Percentiles rank a stretch among this genome's conserved stretches.
Evolutionary conservation across 2,888 invertebrate species (phyloP).

Genomic region (Aethes cnicana): DNA sequence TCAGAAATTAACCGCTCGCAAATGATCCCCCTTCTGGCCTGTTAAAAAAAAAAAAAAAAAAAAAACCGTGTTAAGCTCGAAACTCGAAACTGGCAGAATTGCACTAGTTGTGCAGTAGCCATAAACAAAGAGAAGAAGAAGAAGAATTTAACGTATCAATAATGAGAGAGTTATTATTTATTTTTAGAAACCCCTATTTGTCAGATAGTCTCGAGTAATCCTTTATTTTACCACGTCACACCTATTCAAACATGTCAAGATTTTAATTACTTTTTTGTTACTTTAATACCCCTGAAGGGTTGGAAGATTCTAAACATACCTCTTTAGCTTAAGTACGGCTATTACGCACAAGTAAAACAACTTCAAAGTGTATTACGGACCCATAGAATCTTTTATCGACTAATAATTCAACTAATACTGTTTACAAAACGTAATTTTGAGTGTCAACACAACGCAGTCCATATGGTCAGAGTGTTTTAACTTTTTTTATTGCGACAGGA

Average conservation of each 20-base stretch:
- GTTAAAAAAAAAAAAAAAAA: too few species aligned
- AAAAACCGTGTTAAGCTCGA: too few species aligned
- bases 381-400: slow-evolving; percentile 10
- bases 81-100: too few species aligned
- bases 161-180: too few species aligned
- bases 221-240: not conserved
- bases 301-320: slow-evolving; percentile 11
- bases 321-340: not conserved
- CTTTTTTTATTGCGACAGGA: slow-evolving; percentile 53
- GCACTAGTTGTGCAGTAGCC: too few species aligned
- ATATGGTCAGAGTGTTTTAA: slow-evolving; percentile 61
- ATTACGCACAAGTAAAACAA: slow-evolving; percentile 6
- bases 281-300: not conserved
- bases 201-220: too few species aligned
- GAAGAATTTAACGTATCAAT: too few species aligned
- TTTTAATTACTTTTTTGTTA: not conserved
- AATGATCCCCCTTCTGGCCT: too few species aligned
- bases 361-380: slow-evolving; percentile 9
- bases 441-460: slow-evolving; percentile 51
- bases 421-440: slow-evolving; percentile 24
- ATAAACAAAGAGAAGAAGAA: too few species aligned
- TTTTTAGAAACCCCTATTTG: too few species aligned
- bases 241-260: not conserved
- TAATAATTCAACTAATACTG: slow-evolving; percentile 7
- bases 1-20: too few species aligned